Conservation (phyloP, 2,797 vertebrate genomes). For the Nyctibius grandis region DNA sequence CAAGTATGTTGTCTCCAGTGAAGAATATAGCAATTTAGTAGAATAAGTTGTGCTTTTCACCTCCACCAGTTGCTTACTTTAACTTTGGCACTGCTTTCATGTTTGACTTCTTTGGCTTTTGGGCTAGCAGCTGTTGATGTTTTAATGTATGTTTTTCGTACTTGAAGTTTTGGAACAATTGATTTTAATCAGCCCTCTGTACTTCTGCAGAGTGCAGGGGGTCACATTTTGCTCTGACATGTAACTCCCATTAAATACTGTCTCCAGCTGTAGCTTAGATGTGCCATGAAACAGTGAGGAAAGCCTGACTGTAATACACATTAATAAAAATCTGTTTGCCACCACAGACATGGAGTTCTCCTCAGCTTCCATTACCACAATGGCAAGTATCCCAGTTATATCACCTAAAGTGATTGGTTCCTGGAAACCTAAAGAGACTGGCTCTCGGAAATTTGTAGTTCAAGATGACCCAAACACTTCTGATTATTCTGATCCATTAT, state of each 20-base stretch:
- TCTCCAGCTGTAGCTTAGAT: constrained; percentile 55
- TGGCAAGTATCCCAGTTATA: constrained; percentile 92
- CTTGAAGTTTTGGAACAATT: constrained; percentile 16
- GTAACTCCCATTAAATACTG: constrained; percentile 42
- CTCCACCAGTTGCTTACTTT: constrained; percentile 24
- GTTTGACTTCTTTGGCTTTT: constrained; percentile 27
- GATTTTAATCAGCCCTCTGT: constrained; percentile 18
- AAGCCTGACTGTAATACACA: constrained; percentile 45
- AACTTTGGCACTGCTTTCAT: constrained; percentile 37
- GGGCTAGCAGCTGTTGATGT: constrained; percentile 22
- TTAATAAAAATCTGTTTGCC: constrained; percentile 95
- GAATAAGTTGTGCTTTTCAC: constrained; percentile 2
- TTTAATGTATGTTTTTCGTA: neutral
- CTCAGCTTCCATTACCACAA: constrained; percentile 91
- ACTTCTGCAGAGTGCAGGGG: constrained; percentile 1
- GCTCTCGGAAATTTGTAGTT: constrained; percentile 93
- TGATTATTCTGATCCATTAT: constrained; percentile 94
- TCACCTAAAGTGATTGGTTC: constrained; percentile 95
- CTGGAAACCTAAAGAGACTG: constrained; percentile 96
- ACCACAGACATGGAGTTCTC: constrained; percentile 98
- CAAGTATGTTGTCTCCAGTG: constrained; percentile 19
- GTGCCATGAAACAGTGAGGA: constrained; percentile 53
- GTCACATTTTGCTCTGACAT: neutral
- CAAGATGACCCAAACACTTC: constrained; percentile 96
- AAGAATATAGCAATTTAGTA: constrained; percentile 11